Base-by-base conservation (phyloP, 2,888 invertebrate genomes). In the Dasypolia templi region DNA sequence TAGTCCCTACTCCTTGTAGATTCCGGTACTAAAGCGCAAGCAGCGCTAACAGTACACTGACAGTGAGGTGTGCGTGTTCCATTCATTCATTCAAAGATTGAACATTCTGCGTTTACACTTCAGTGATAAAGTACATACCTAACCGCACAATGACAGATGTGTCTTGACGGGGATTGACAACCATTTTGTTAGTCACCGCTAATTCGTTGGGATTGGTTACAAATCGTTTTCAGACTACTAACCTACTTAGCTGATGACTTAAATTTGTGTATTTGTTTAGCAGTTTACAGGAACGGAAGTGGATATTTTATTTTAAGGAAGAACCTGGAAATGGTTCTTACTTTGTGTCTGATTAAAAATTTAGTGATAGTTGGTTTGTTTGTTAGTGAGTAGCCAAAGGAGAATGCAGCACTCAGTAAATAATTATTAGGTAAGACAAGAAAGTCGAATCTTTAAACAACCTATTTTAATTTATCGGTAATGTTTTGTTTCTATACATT, bases 191-290 rank as follows among this genome's bases (percentile, higher is more conserved):
- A 59, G 35, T 55, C 49, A 22, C 73, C 46, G 19, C 42, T 72
- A 72, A 71, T 78, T 67, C 39, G 67, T 68, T 56, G 55, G 42
- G 67, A 72, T 67, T 26, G 19, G 75, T 72, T 65, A 86, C 85
- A 85, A 86, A 86, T 85, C 59, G 87, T 69, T 86, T 86, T 85
- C 32, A 67, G 71, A 71, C 72, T 76, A 71, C 72, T 76, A 76
- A 85, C 75, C 64, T 51, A 79, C 76, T 81, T 79, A 68, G 42
- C 51, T 7, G 14, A 49, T 29, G 75, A 79, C 76, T 69, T 66
- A 80, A 51, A 56, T 75, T 35, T 71, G 39, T 70, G 35, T 59
- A 77, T 74, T 81, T 69, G 74, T 78, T 83, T 53, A 65, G 58
- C 56, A n/a, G 59, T 75, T 69, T 66, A 62, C 22, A 14, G 26